Evolutionary conservation across 2,888 invertebrate genomes (phyloP).

Genomic region (Nasonia oneida): DNA sequence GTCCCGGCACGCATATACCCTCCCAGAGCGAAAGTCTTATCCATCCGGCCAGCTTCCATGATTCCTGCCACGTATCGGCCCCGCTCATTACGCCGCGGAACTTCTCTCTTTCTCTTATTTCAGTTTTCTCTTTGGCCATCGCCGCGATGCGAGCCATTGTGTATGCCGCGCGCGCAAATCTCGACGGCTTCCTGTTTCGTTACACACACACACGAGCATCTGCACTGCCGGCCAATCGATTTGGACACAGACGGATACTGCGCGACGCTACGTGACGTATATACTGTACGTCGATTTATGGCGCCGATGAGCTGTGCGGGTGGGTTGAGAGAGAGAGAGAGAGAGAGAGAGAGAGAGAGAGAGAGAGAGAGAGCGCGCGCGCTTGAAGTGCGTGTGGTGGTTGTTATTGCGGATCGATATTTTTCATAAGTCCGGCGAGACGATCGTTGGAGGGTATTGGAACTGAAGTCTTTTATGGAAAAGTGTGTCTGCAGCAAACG

Average conservation of each 20-base stretch:
- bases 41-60: background rate
- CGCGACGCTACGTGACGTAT: background rate
- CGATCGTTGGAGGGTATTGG: background rate
- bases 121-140: slow-evolving; percentile 6
- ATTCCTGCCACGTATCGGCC: slow-evolving; percentile 68
- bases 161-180: slow-evolving; percentile 67
- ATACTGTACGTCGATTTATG: background rate
- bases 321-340: background rate
- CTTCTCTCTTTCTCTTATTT: slow-evolving; percentile 23
- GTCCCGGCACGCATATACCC: background rate
- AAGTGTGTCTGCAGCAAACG: background rate
- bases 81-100: slow-evolving; percentile 66
- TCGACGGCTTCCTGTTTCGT: slow-evolving; percentile 67
- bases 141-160: slow-evolving; percentile 48
- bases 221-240: slow-evolving; percentile 65
- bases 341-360: background rate
- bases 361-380: too few relatives aligned
- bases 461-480: background rate
- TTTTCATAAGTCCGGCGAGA: background rate
- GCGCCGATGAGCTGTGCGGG: background rate
- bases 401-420: background rate
- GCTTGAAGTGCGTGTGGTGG: background rate
- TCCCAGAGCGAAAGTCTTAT: background rate
- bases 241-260: slow-evolving; percentile 57
- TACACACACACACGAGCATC: slow-evolving; percentile 43